phyloP scores from a whole-genome alignment of 2,113 vertebrate species.

The Mustelus asterias region DNA sequence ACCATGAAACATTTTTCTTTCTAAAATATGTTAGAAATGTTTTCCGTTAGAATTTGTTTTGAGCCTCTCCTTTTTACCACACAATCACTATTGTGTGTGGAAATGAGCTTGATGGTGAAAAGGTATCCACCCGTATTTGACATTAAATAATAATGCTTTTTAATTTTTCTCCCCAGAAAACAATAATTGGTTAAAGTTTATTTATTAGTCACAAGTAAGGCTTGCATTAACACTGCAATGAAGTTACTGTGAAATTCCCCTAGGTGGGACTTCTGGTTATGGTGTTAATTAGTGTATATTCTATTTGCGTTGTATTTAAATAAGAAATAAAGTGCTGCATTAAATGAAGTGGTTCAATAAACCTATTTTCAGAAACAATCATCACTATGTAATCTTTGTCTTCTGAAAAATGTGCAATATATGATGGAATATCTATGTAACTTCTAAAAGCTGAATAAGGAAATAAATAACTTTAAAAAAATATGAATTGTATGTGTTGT shows the following conservation, averaged over 20 bases:
- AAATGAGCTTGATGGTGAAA: background rate
- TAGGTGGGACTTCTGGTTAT: background rate
- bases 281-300: background rate
- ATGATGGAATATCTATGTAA: background rate
- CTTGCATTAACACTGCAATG: too few relatives aligned
- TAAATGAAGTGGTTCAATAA: background rate
- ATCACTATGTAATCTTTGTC: background rate
- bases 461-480: background rate
- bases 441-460: background rate
- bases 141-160: background rate
- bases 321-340: background rate
- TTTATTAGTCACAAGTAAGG: too few relatives aligned
- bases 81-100: background rate
- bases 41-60: background rate
- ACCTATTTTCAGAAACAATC: background rate
- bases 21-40: background rate
- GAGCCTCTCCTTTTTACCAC: background rate
- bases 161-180: background rate
- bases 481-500: conserved; percentile 34
- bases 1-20: background rate
- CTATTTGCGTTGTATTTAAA: background rate
- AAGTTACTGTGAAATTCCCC: too few relatives aligned
- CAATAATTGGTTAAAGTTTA: background rate
- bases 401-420: background rate
- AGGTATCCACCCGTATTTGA: background rate